phyloP scores from a whole-genome alignment of 2,888 invertebrate species.

The Agelastica alni region DNA sequence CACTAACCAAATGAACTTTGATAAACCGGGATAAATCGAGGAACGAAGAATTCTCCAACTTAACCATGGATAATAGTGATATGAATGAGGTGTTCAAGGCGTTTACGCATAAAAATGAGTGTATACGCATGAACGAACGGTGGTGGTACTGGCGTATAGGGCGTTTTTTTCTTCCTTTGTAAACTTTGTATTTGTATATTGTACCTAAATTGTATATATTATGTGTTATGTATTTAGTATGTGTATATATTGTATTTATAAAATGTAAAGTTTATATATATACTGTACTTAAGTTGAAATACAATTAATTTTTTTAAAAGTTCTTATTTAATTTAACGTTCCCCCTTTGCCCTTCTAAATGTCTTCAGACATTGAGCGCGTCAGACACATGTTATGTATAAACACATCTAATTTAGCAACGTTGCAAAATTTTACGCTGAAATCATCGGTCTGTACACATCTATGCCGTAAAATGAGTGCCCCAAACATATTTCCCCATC shows the following conservation, averaged over 20 bases:
- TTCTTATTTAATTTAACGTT: no score
- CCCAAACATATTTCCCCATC: no score
- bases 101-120: constrained; percentile 47
- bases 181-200: constrained; percentile 31
- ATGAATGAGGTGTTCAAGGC: constrained; percentile 47
- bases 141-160: constrained; percentile 50
- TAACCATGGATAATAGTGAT: constrained; percentile 45
- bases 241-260: constrained; percentile 36
- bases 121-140: constrained; percentile 53
- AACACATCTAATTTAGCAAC: no score
- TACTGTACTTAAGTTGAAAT: constrained; percentile 37
- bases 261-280: constrained; percentile 35
- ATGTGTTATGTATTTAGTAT: constrained; percentile 37
- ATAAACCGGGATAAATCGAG: constrained; percentile 51
- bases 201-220: constrained; percentile 38
- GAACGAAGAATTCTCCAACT: constrained; percentile 51
- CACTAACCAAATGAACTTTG: constrained; percentile 50
- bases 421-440: no score
- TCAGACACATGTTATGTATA: no score
- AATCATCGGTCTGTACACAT: no score
- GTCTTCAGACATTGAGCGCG: no score
- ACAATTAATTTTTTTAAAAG: no score
- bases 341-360: no score
- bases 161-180: constrained; percentile 19
- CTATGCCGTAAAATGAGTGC: no score